phyloP scores from a whole-genome alignment of 2,797 vertebrate species.

The Neostethus bicornis region DNA sequence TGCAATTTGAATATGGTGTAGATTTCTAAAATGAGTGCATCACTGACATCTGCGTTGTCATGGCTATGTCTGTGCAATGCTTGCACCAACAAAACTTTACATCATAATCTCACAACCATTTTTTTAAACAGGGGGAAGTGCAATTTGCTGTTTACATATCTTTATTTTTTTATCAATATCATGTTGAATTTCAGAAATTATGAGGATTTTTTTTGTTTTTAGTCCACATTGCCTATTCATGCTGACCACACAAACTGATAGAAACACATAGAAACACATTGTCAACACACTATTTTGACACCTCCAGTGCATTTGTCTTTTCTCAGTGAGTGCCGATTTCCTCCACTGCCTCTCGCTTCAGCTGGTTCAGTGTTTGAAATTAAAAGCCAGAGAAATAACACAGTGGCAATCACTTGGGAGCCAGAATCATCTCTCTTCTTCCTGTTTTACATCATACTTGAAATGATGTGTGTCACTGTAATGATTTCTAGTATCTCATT shows the following conservation, averaged over 20 bases:
- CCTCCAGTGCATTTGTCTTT: conserved; percentile 14
- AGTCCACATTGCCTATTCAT: no score
- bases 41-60: no score
- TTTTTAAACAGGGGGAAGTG: no score
- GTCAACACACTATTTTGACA: conserved; percentile 8
- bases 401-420: conserved; percentile 35
- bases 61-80: no score
- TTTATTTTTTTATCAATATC: no score
- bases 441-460: conserved; percentile 18
- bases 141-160: no score
- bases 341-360: conserved; percentile 4
- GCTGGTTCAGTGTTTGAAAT: conserved; percentile 15
- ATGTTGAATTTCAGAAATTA: no score
- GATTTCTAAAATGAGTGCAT: no score
- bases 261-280: background rate
- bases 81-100: no score
- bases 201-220: no score
- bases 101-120: no score
- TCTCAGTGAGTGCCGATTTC: conserved; percentile 5
- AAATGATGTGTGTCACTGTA: conserved; percentile 49
- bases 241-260: background rate
- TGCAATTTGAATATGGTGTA: no score
- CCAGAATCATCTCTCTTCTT: conserved; percentile 34
- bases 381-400: conserved; percentile 22
- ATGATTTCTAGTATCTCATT: conserved; percentile 40